Evolutionary conservation across 2,888 invertebrate species (phyloP), one percentile per base, ranked within the genome.

Genomic region (Parthenolecanium corni): DNA sequence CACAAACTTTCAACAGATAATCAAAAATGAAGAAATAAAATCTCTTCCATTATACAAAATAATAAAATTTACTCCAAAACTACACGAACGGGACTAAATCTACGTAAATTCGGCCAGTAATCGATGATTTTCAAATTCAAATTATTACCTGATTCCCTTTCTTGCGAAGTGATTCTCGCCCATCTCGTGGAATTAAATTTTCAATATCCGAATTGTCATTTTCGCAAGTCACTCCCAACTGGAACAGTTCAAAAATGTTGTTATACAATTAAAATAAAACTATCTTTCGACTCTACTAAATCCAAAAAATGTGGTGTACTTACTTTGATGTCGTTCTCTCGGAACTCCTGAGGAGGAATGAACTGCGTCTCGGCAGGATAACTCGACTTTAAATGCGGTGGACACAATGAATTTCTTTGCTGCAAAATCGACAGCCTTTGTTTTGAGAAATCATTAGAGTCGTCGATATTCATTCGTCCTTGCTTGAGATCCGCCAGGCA

Each of bases 321-420:
- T 16, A 83, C 84, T 77, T 82, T 84, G 38, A 84, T 76, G 67
- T 83, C 83, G 64, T 84, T 82, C 66, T 85, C 85, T 61, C 76
- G 80, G 36, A 82, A 72, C 1, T 74, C 72, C 2, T 70, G 66
- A 1, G 78, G 76, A 38, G 64, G 66, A 65, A 82, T 76, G 70
- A 83, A 83, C 73, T 86, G 85, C 25, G 82, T 84, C 74, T 90
- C 90, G 0, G 84, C 86, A 0, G 89, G 86, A 74, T 91, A 91
- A 0, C 86, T 84, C 67, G 87, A 88, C 75, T 86, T 86, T 65
- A 91, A 76, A 71, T 91, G 91, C 2, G 89, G 87, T n/a, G 84
- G 86, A 66, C 85, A 83, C 67, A 89, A 75, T 0, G 90, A 88
- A 74, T 91, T 91, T 44, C 91, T 77, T 74, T 83, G 82, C 68